Base-by-base conservation (phyloP, 2,113 vertebrate genomes). In the Malurus elegans region DNA sequence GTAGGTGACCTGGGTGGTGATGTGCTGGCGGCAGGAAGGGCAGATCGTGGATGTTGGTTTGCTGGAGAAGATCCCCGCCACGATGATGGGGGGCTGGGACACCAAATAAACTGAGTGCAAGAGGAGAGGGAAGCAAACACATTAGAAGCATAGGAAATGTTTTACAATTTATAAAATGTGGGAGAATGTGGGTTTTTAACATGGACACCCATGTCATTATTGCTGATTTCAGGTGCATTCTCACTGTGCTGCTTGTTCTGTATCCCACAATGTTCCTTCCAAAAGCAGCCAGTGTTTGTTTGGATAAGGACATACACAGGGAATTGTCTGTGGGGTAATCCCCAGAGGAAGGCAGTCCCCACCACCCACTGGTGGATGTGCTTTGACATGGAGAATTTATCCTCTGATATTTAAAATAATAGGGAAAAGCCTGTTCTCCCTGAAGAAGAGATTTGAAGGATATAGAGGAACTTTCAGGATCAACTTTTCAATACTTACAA, bases 11-110 rank as follows among this genome's bases (percentile, higher is more conserved):
- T 96, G 88, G 7, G 97, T 97, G 72, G 96, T 97, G 85, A 97
- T 97, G 87, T 96, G 95, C 93, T 97, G 97, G 82, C 96, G 97
- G 84, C 97, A 97, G 57, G 95, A 96, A 12, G 97, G 96, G 32
- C 97, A 97, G 70, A 97, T 97, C 25, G 97, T 97, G 66, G 95
- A 83, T 8, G 96, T 95, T 44, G 97, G 97, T 36, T 93, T 82
- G 87, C 96, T 94, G 29, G 95, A 96, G 86, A 97, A 97, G 71
- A 97, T 97, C 57, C 97, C 97, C 11, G 97, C 96, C 14, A 97
- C 66, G 3, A 97, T 95, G 73, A 97, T 81, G 0, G 97, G 96
- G 34, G 96, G 97, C 85, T 94, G 93, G 45, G 93, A 34, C 54
- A 93, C 94, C 88, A 96, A 26, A 54, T 95, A 97, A 53, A 95